Evolutionary conservation across 2,113 vertebrate genomes (phyloP), one percentile per base, ranked within the genome.

Genomic region (Merops nubicus): DNA sequence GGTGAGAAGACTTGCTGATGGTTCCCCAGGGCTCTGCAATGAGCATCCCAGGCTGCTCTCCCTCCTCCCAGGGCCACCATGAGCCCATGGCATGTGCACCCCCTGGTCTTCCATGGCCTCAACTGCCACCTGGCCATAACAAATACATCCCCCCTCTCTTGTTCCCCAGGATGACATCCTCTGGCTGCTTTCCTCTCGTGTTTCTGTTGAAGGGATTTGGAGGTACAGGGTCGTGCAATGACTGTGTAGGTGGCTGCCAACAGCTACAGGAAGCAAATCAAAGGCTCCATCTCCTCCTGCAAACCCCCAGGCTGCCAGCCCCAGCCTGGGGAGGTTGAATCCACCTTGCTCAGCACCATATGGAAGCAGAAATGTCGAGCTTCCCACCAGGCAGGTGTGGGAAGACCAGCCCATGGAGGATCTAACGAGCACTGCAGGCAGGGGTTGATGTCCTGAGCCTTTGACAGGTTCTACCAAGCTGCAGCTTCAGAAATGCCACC

Each of bases 331-430:
- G 10, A 65, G 25, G 38, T 5, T 28, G 54, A 51, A n/a, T 57
- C n/a, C 3, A 4, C 43, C 59, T 20, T 4, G 2, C 78, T 22
- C 69, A 65, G 69, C 45, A 6, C 10, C 0, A 0, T 5, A 31
- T 12, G 8, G 1, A 10, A n/a, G 53, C 1, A 3, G 62, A 26
- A 21, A 26, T 5, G 17, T 21, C 1, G 31, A 65, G 8, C 74
- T 84, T 77, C 85, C 73, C 64, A 20, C 6, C 51, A 14, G 31
- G 31, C 29, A 43, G 45, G 65, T 2, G 48, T 48, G 65, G 54
- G 50, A 53, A 62, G 77, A 38, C 17, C 69, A 69, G 73, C 20
- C 57, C 3, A 5, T 6, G 31, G n/a, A 22, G 28, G 13, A 19
- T 38, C 19, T 64, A 25, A 3, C 0, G 15, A 8, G 15, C 53